phyloP scores from a whole-genome alignment of 2,797 vertebrate genomes.

The Danio jaintianensis region DNA sequence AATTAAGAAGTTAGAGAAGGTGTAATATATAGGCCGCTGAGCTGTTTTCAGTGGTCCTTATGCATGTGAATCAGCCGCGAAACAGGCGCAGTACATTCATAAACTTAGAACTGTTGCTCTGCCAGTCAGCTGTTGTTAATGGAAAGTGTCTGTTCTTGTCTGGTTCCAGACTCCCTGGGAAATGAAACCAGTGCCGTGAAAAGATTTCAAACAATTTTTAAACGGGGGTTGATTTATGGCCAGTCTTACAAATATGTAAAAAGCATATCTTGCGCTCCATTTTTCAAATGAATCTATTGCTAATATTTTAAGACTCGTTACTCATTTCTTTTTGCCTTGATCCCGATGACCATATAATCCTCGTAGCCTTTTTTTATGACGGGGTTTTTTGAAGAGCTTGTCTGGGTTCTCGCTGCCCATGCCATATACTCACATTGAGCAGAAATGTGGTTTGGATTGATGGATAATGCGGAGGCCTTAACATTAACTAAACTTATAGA shows the following conservation, averaged over 20 bases:
- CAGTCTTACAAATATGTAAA: conserved; percentile 63
- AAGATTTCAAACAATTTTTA: conserved; percentile 61
- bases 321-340: conserved; percentile 65
- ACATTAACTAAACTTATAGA: too few species aligned
- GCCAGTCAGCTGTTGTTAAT: conserved; percentile 33
- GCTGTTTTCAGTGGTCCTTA: too few species aligned
- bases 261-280: conserved; percentile 59
- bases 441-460: conserved; percentile 58
- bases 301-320: conserved; percentile 66
- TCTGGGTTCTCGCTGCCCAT: conserved; percentile 39
- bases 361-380: conserved; percentile 59
- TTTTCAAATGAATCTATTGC: conserved; percentile 61
- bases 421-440: conserved; percentile 46
- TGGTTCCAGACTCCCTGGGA: conserved; percentile 52
- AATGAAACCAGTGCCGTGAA: conserved; percentile 55
- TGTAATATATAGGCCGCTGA: too few species aligned
- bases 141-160: conserved; percentile 40
- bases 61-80: not conserved
- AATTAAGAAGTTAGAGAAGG: too few species aligned
- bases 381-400: conserved; percentile 46
- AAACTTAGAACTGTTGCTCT: conserved; percentile 6
- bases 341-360: conserved; percentile 64
- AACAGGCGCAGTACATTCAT: not conserved
- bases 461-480: conserved; percentile 37
- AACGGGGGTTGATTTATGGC: conserved; percentile 60